phyloP scores from a whole-genome alignment of 2,888 invertebrate species.

The Suillia variegata region DNA sequence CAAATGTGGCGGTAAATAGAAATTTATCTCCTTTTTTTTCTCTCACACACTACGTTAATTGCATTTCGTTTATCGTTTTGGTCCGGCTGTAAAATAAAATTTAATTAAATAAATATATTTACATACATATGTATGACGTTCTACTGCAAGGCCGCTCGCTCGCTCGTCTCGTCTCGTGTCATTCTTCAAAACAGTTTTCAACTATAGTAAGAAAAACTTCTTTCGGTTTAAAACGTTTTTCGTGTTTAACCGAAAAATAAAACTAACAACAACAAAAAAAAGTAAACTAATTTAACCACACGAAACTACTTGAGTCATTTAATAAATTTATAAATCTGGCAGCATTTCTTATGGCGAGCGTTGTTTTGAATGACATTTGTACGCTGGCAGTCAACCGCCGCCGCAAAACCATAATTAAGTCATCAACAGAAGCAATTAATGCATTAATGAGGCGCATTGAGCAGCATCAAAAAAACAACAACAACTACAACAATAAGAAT shows the following conservation, averaged over 20 bases:
- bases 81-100: not conserved
- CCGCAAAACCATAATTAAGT: slow-evolving; percentile 21
- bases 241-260: slow-evolving; percentile 4
- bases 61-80: not conserved
- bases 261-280: no score
- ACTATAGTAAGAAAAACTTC: no score
- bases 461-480: not conserved
- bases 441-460: slow-evolving; percentile 14
- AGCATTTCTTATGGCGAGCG: not conserved
- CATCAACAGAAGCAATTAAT: slow-evolving; percentile 21
- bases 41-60: not conserved
- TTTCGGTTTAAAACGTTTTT: slow-evolving; percentile 14
- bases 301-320: not conserved
- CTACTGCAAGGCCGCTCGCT: no score
- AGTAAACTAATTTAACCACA: not conserved
- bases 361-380: not conserved
- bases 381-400: not conserved
- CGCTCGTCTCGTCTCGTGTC: no score
- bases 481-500: not conserved
- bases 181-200: slow-evolving; percentile 9
- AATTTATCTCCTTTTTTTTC: not conserved
- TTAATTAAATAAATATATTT: no score
- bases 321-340: not conserved
- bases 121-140: no score
- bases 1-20: not conserved